Evolutionary conservation across 2,888 invertebrate genomes (phyloP).

Genomic region (Leptopilina drosophilae): DNA sequence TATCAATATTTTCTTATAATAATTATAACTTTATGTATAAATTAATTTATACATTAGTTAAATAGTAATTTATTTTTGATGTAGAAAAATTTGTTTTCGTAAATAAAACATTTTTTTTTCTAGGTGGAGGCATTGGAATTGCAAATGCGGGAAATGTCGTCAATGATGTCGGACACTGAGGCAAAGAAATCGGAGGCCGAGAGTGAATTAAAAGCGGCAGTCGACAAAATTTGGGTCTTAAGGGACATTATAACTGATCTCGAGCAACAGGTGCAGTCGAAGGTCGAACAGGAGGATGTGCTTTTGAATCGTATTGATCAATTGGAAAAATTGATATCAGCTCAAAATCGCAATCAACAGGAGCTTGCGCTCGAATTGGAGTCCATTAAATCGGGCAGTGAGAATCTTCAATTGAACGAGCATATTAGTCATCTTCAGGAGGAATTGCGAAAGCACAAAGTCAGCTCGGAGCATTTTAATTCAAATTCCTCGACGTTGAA

Average conservation of each 20-base stretch:
- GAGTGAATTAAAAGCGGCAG: slow-evolving; percentile 85
- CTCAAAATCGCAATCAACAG: slow-evolving; percentile 80
- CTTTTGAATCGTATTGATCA: slow-evolving; percentile 81
- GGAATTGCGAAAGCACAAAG: slow-evolving; percentile 77
- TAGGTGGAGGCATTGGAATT: slow-evolving; percentile 89
- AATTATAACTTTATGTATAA: too few relatives aligned
- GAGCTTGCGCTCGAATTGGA: slow-evolving; percentile 79
- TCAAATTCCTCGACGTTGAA: slow-evolving; percentile 78
- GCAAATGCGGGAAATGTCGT: slow-evolving; percentile 85
- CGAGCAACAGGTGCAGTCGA: slow-evolving; percentile 86
- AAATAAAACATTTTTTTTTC: not conserved
- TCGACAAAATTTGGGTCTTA: slow-evolving; percentile 86
- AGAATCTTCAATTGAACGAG: slow-evolving; percentile 75
- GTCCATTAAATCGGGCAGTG: slow-evolving; percentile 77
- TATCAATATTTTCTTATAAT: too few relatives aligned
- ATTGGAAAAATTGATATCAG: slow-evolving; percentile 79
- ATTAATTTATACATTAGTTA: too few relatives aligned
- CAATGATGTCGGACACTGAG: slow-evolving; percentile 81
- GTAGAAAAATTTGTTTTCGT: not conserved
- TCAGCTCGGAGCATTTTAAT: slow-evolving; percentile 77
- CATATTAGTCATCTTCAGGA: slow-evolving; percentile 78
- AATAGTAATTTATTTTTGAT: not conserved
- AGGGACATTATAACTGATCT: slow-evolving; percentile 88
- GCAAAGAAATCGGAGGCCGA: slow-evolving; percentile 83
- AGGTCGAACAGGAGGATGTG: slow-evolving; percentile 81